Evolutionary conservation across 2,888 invertebrate species (phyloP), one percentile per base, ranked within the genome.

Genomic region (Polymixis lichenea): DNA sequence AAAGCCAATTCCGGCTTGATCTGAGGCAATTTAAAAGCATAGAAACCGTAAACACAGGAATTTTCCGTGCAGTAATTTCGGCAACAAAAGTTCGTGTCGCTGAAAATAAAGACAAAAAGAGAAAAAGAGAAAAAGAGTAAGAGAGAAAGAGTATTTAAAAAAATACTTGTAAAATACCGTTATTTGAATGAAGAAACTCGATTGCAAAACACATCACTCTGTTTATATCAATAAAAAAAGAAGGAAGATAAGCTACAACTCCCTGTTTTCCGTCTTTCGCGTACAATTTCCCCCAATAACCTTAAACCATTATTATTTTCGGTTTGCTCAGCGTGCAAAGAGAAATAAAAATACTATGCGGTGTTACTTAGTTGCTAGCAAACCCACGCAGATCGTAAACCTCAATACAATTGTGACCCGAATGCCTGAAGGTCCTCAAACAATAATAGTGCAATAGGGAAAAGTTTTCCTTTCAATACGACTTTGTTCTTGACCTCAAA

Each of bases 381-480:
- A 49, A 65, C 64, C 64, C 72, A 65, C 72, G 53, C 28, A 51
- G n/a, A n/a, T 60, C 78, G 64, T 78, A 72, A 79, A 78, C 51
- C 53, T 28, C 58, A 49, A 68, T 53, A 65, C 68, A 32, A 68
- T 64, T 68, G 49, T 65, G 78, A 68, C 78, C 72, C 53, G 62
- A 79, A 64, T 74, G 56, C 17, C 49, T 43, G 13, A 32, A 32
- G 58, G 58, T 25, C 8, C 58, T 58, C 61, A 75, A 78, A 72
- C 64, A 53, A 58, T 67, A 62, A 71, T 58, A 53, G 46, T 25
- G 32, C 51, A 32, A 32, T 55, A 53, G 19, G 72, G 78, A 60
- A 64, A 72, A 58, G 28, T 51, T 67, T 78, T 38, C 53, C 62
- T 64, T 64, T 68, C n/a, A 7, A 49, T 64, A 58, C 55, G n/a